Evolutionary conservation across 2,888 invertebrate species (phyloP), one percentile per base, ranked within the genome.

Genomic region (Dusona sp.): DNA sequence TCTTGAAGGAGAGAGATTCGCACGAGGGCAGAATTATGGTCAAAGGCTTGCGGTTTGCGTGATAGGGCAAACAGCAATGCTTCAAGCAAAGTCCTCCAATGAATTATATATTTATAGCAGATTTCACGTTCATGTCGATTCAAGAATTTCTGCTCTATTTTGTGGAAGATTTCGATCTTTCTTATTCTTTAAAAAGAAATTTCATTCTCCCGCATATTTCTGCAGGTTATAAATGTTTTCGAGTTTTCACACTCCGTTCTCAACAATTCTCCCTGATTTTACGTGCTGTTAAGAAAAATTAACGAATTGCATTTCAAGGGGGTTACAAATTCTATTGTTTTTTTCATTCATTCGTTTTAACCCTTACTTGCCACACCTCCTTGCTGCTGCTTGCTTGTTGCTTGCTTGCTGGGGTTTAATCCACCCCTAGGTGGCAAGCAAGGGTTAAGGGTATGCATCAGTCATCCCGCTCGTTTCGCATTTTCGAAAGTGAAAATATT

Each of bases 21-120:
- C n/a, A 65, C 25, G 74, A 54, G 57, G 64, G n/a, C 38, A 8
- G 45, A 57, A 42, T 74, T 79, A 65, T 87, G 87, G 87, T 85
- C 87, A 87, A 79, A 83, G 80, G 61, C 84, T 87, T 68, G 68
- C 36, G 73, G 72, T 83, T 89, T 64, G 89, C 89, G 89, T 89
- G 89, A 89, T 89, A 88, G 89, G 83, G 85, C 88, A 88, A 88
- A 84, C 51, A 82, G 51, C 51, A 33, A 19, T 64, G 36, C 51
- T 51, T 42, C 68, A 25, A 75, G 61, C 36, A 77, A 42, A 42
- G 9, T 57, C 51, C 70, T n/a, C 54, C 29, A 4, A 22, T n/a
- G 36, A 38, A 79, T 84, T 61, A 19, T 57, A 11, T 79, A 87
- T 87, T 84, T 84, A 87, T 82, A 74, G 82, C 72, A 82, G 57